Conservation (phyloP, 2,113 vertebrate genomes). For the Cavia aperea region DNA sequence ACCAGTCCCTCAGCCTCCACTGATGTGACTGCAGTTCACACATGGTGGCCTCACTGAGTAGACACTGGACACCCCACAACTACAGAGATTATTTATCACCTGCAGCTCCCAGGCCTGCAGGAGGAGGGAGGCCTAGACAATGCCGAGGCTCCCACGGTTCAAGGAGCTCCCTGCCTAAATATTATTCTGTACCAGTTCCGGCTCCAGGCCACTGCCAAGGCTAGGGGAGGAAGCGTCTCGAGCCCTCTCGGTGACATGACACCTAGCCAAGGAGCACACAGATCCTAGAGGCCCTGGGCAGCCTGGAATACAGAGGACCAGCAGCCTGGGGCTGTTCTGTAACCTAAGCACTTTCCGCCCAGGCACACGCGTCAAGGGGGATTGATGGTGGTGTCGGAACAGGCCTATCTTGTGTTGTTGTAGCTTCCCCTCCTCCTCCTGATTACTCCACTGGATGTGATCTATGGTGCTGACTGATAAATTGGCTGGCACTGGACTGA, state of each 20-base stretch:
- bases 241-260: slow-evolving; percentile 11
- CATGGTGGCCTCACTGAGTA: neutral
- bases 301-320: slow-evolving; percentile 58
- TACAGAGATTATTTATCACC: slow-evolving; percentile 47
- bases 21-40: neutral
- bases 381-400: slow-evolving; percentile 74
- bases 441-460: slow-evolving; percentile 74
- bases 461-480: slow-evolving; percentile 74
- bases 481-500: slow-evolving; percentile 76
- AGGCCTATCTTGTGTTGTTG: slow-evolving; percentile 76
- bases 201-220: neutral
- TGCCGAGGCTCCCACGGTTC: slow-evolving; percentile 8
- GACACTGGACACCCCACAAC: slow-evolving; percentile 4
- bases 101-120: neutral
- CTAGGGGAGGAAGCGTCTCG: slow-evolving; percentile 20
- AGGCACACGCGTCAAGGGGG: slow-evolving; percentile 73
- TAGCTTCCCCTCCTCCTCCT: slow-evolving; percentile 80
- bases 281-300: neutral
- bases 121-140: slow-evolving; percentile 35
- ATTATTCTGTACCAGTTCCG: neutral
- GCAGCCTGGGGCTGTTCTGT: slow-evolving; percentile 70
- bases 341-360: slow-evolving; percentile 75
- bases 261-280: slow-evolving; percentile 14
- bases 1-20: neutral
- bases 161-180: neutral